Base-by-base conservation (phyloP, 2,888 invertebrate species). In the Synanthedon andrenaeformis region DNA sequence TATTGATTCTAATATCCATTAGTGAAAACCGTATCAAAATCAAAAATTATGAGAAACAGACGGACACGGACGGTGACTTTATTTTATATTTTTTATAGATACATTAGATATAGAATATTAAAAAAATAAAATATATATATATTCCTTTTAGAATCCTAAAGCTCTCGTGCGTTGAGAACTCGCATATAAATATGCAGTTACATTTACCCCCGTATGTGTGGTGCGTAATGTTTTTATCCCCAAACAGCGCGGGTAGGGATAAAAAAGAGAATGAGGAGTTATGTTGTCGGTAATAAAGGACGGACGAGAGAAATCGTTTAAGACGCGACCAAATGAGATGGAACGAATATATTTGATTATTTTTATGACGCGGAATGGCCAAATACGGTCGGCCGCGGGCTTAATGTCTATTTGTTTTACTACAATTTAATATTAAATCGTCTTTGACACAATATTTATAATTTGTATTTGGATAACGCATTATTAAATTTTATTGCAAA, bases 211-310 rank as follows among this genome's bases (percentile, higher is more conserved):
- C 66, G 69, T 64, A 69, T 72, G 69, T 8, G 67, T 45, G 14
- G 76, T 74, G 77, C 77, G 35, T 35, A 35, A 72, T 74, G 67
- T 69, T 67, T 53, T 45, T n/a, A 45, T 45, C 14, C 45, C 13
- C 45, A 72, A 73, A 79, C 75, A 79, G 74, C 70, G 72, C 72
- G 78, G 79, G 80, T 76, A 76, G 85, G 87, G 85, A 85, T 84
- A 86, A 86, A 87, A 87, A 85, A 85, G 82, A 82, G 85, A 87
- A 87, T 87, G 85, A 87, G 87, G 78, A 87, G 87, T 87, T 87
- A 87, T 87, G 85, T 85, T 86, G 84, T 86, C 76, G 80, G 86
- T 85, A 87, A 86, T 85, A 87, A 86, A 82, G 84, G 82, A 82
- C 77, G 83, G 86, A 86, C 85, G 80, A 86, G 86, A 85, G 82